phyloP scores from a whole-genome alignment of 2,797 vertebrate genomes.

The Cuniculus paca region DNA sequence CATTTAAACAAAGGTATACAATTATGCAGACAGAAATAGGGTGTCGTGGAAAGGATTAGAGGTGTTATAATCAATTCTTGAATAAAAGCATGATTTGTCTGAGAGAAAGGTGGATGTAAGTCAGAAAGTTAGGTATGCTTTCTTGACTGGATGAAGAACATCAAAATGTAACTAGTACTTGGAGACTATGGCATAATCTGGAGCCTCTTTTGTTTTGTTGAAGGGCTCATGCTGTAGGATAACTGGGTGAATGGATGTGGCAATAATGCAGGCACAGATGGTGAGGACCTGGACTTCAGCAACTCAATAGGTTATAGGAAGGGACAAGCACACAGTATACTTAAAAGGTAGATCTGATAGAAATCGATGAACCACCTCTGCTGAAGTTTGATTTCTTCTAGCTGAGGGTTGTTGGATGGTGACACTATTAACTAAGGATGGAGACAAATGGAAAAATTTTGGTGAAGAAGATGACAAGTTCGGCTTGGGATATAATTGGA shows the following conservation, averaged over 20 bases:
- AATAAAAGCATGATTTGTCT: slow-evolving; percentile 32
- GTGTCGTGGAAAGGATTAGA: background rate
- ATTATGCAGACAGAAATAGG: background rate
- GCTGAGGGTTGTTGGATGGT: background rate
- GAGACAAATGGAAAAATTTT: background rate
- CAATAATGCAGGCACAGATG: background rate
- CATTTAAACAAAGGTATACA: slow-evolving; percentile 1
- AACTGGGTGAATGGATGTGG: background rate
- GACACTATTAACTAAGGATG: background rate
- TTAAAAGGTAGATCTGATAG: background rate
- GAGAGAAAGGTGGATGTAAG: background rate
- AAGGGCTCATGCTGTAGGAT: background rate
- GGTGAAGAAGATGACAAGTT: background rate
- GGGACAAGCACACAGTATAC: background rate
- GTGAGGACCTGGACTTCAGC: background rate
- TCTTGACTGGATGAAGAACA: background rate
- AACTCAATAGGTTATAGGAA: background rate
- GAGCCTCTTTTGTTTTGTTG: background rate
- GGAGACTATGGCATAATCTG: background rate
- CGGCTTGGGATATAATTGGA: background rate
- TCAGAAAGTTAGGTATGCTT: background rate
- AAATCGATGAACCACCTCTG: background rate
- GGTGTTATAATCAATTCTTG: background rate
- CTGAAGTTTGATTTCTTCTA: background rate
- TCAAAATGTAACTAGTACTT: background rate